Evolutionary conservation across 2,113 vertebrate species (phyloP), one percentile per base, ranked within the genome.

Genomic region (Nymphicus hollandicus): DNA sequence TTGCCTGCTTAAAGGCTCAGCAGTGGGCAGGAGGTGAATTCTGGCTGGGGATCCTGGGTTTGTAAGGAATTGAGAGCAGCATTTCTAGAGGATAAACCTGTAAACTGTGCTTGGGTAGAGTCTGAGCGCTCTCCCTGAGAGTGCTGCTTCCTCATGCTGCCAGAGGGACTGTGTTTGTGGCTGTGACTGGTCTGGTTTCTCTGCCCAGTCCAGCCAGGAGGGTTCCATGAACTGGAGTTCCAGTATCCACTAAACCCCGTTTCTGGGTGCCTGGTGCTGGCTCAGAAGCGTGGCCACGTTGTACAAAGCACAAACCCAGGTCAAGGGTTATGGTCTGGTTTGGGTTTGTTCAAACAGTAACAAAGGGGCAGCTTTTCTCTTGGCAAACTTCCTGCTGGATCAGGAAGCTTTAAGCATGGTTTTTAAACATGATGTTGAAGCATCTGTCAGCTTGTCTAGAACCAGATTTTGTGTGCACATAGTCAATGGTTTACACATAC

Each of bases 251-350:
- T 43, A 61, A 70, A 60, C 33, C 31, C 82, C 37, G 39, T n/a
- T 81, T 12, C 71, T 50, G 63, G 27, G 5, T 39, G 44, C 41
- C 28, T 87, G 47, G 3, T 68, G 65, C 86, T 63, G 69, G 8
- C 84, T 81, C 20, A 28, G 60, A 22, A 44, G 8, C 1, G 24
- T 17, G 33, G 43, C 31, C 9, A 0, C 0, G 1, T 63, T 3
- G 8, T 35, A 2, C 29, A 6, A 25, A 83, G 91, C 53, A 15
- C 86, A 52, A 3, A 19, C 58, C 35, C 25, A 7, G 65, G 12
- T 35, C 65, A 50, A 68, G 61, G 83, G 50, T 79, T 49, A 3
- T 1, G 5, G 5, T 25, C 55, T 5, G 3, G 2, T 3, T 31
- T 68, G 89, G 73, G 0, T 87, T 89, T 85, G 81, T 35, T 81